Evolutionary conservation across 2,113 vertebrate species (phyloP).

Genomic region (Hipposideros armiger): DNA sequence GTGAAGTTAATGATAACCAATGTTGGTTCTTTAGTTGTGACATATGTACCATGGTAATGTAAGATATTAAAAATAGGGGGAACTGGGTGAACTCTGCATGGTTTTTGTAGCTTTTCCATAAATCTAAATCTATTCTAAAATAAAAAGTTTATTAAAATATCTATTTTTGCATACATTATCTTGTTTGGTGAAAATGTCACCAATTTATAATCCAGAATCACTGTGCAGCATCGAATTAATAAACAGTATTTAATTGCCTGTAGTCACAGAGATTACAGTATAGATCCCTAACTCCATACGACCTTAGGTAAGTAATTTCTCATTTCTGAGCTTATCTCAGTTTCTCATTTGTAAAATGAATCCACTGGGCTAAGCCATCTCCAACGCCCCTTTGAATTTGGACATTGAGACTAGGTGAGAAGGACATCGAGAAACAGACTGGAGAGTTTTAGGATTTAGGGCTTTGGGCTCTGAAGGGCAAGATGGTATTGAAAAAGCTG

Average conservation of each 20-base stretch:
- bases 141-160: not conserved
- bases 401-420: not conserved
- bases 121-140: conserved; percentile 24
- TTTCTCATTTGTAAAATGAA: conserved; percentile 17
- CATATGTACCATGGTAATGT: not conserved
- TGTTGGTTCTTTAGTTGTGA: not conserved
- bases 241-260: not conserved
- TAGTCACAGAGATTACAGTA: not conserved
- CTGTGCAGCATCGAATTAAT: not conserved
- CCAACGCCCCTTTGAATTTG: not conserved
- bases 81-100: not conserved
- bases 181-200: conserved; percentile 5
- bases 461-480: not conserved
- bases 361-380: not conserved
- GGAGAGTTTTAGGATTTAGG: not conserved
- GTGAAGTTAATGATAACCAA: not conserved
- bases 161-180: not conserved
- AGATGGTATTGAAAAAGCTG: not conserved
- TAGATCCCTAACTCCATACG: not conserved
- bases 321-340: not conserved
- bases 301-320: conserved; percentile 13
- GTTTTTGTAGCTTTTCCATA: not conserved
- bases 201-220: not conserved
- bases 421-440: not conserved
- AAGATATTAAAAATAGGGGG: not conserved